Evolutionary conservation across 2,888 invertebrate genomes (phyloP).

Genomic region (Drosophila nr. medialis): DNA sequence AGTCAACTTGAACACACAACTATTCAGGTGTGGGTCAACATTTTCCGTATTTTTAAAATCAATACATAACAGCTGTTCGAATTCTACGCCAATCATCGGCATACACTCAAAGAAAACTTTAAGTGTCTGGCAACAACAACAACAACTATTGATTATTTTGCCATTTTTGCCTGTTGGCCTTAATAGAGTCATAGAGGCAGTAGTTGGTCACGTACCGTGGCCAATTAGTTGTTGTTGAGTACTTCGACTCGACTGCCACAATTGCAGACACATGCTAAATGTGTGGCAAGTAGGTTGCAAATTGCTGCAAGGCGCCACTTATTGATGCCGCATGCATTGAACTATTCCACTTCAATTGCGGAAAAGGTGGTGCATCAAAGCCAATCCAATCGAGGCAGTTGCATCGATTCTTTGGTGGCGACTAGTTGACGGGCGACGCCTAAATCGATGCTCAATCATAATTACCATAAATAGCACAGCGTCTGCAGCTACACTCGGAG

Average conservation of each 20-base stretch:
- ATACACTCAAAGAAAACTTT: not conserved
- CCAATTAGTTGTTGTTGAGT: constrained; percentile 23
- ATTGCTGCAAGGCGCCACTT: constrained; percentile 33
- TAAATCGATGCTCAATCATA: constrained; percentile 8
- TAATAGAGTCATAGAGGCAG: not conserved
- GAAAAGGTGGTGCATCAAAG: constrained; percentile 1
- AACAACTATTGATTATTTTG: not conserved
- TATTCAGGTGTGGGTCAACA: too few species aligned
- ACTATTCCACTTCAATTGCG: not conserved
- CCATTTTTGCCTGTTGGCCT: not conserved
- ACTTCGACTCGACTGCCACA: constrained; percentile 1
- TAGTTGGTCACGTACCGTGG: constrained; percentile 12
- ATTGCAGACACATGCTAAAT: constrained; percentile 22
- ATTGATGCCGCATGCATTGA: not conserved
- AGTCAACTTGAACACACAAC: not conserved
- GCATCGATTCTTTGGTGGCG: constrained; percentile 7
- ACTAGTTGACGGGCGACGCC: constrained; percentile 14
- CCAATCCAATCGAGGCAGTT: not conserved
- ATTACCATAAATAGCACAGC: not conserved
- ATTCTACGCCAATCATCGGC: not conserved
- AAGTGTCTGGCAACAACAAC: not conserved
- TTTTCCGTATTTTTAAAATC: not conserved
- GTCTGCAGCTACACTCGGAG: not conserved
- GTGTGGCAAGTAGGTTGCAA: constrained; percentile 25
- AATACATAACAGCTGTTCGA: not conserved